These are phyloP conservation scores for Zoanthus sansibaricus DNA, from an alignment of 92 coral and sea anemone species.

Conservation along the genomic window DNA sequence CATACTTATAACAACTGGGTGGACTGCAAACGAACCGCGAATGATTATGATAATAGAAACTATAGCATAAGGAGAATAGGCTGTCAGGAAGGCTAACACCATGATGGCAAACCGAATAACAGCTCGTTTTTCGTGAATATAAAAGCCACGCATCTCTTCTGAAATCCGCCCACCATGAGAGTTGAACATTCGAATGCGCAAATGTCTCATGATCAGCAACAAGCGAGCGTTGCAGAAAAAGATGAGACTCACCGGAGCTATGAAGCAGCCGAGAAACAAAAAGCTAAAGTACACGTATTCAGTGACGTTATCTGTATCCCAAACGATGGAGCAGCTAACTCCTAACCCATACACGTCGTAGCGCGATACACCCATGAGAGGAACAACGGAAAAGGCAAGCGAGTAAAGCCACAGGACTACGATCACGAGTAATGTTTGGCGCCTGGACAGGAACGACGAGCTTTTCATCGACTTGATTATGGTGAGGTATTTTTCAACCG, in stretches of 20 bases:
- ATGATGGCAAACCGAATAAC: constrained; percentile 12
- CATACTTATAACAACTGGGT: constrained; percentile 55
- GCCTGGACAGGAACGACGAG: constrained; percentile 51
- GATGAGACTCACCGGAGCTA: constrained; percentile 43
- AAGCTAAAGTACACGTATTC: constrained; percentile 65
- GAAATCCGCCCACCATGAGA: not conserved
- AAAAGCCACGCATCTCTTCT: constrained; percentile 14
- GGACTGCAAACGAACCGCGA: constrained; percentile 31
- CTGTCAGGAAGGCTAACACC: constrained; percentile 32
- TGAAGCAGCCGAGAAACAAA: constrained; percentile 68
- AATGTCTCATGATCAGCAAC: constrained; percentile 31
- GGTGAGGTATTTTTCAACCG: constrained; percentile 71
- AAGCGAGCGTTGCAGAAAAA: constrained; percentile 1
- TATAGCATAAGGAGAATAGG: constrained; percentile 57
- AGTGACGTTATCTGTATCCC: constrained; percentile 60
- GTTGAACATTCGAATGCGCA: constrained; percentile 43
- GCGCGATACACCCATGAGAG: constrained; percentile 65
- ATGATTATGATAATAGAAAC: constrained; percentile 51
- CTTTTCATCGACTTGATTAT: constrained; percentile 50
- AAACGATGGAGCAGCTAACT: constrained; percentile 67
- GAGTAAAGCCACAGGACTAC: constrained; percentile 62
- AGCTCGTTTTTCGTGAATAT: constrained; percentile 10
- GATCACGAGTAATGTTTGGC: constrained; percentile 48
- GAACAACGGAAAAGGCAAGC: constrained; percentile 53
- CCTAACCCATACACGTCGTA: constrained; percentile 66